These are phyloP conservation scores for Ibidorhyncha struthersii DNA, from an alignment of 2,113 vertebrate species.

Conservation along the genomic window DNA sequence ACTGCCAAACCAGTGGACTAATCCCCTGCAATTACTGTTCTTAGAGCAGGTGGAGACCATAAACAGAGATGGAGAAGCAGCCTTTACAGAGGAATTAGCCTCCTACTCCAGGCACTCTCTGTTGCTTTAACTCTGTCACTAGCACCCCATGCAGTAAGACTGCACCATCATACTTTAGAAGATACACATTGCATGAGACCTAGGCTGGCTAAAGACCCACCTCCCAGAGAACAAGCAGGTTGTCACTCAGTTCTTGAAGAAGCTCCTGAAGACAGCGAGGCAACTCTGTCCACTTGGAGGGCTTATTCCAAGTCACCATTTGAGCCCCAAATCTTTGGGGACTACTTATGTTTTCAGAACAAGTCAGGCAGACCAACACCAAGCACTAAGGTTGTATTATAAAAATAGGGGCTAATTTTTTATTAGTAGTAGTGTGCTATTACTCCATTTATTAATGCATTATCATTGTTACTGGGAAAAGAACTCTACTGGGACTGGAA, in stretches of 20 bases:
- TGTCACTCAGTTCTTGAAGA: background rate
- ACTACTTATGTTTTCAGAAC: background rate
- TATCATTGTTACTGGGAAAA: background rate
- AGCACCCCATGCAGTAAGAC: rapidly evolving
- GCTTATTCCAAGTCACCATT: background rate
- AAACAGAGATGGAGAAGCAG: background rate
- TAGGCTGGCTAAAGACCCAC: background rate
- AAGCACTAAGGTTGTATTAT: background rate
- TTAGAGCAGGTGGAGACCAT: background rate
- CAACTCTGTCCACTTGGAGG: background rate
- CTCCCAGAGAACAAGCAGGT: background rate
- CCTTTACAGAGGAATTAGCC: background rate
- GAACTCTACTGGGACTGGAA: background rate
- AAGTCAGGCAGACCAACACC: background rate
- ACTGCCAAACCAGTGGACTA: background rate
- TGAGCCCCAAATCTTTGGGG: background rate
- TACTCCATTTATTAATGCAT: background rate
- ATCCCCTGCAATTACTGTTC: background rate
- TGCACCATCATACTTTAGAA: background rate
- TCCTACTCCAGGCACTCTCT: background rate
- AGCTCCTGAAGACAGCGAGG: background rate
- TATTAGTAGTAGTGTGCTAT: background rate
- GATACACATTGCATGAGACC: rapidly evolving
- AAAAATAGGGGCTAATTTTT: background rate
- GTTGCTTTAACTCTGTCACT: background rate